Evolutionary conservation across 30 jellyfish, hydroid and myxozoan genomes (phyloP), one percentile per base, ranked within the genome.

Genomic region (Morbakka virulenta): DNA sequence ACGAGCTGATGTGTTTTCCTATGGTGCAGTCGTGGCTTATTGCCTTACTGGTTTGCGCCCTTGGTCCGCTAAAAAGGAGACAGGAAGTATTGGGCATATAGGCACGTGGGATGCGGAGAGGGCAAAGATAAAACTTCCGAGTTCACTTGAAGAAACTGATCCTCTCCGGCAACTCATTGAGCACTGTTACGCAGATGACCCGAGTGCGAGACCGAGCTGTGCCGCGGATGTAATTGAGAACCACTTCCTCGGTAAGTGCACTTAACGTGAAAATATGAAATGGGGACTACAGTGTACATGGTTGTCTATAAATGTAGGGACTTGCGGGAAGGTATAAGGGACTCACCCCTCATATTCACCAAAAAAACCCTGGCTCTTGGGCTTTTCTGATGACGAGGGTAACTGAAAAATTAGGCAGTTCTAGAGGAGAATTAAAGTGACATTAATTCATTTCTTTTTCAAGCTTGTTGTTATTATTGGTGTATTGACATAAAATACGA

Each of bases 11-110:
- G 62, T 86, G 6, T 86, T 73, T 50, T 69, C 96, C 2, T 86
- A 76, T 51, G 96, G 96, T 2, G 66, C 77, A 88, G 96, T 86
- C 25, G 31, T 86, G 32, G 96, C 96, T 9, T 86, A 73, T 64
- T 86, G 96, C 67, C 64, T 86, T 52, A 77, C 96, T 26, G 87
- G 96, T 4, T 80, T 69, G 3, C 69, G 84, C 34, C 96, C 96
- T 0, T 86, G 90, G 90, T 21, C 20, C 22, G 72, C 79, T 33
- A 50, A 28, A 50, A 87, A 32, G 3, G 71, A 30, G 2, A 86
- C 96, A n/a, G 78, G 86, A 2, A 62, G 69, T 30, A 51, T 86
- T 20, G 74, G 71, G 26, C 51, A 68, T 21, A 79, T 49, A 2
- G 82, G 51, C 9, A 77, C 62, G 49, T 86, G 88, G 89, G 72